Conservation (phyloP, 2,797 vertebrate species). For the Dromococcyx pavoninus region DNA sequence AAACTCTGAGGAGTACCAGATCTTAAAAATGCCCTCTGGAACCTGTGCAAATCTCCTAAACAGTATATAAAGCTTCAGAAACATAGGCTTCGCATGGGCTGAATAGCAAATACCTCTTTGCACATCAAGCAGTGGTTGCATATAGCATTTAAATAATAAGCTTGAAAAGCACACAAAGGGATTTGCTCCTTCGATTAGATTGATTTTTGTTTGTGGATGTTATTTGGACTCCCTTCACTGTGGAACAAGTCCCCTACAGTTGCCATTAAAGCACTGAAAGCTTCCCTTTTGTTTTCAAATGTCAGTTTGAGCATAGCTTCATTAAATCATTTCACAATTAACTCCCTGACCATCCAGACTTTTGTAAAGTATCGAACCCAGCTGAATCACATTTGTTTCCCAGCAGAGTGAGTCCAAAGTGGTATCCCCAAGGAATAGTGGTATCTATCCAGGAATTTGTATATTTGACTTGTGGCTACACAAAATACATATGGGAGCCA, state of each 20-base stretch:
- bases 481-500: constrained; percentile 62
- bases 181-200: constrained; percentile 70
- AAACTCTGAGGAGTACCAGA: background rate
- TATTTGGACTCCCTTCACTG: constrained; percentile 64
- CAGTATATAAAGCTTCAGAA: background rate
- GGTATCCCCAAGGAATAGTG: constrained; percentile 64
- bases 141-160: constrained; percentile 68
- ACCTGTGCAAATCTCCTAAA: constrained; percentile 24
- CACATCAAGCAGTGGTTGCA: constrained; percentile 19
- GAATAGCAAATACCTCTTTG: constrained; percentile 14
- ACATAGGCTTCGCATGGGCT: background rate
- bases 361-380: constrained; percentile 57
- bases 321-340: constrained; percentile 72
- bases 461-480: constrained; percentile 64
- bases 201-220: constrained; percentile 73
- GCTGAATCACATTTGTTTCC: constrained; percentile 63
- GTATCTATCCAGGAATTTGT: constrained; percentile 55
- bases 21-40: constrained; percentile 18
- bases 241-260: constrained; percentile 70
- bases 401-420: constrained; percentile 66
- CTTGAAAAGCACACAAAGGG: constrained; percentile 64
- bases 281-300: constrained; percentile 72
- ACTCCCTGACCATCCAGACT: constrained; percentile 63
- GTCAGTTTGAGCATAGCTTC: constrained; percentile 69
- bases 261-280: constrained; percentile 70